Evolutionary conservation across 2,888 invertebrate species (phyloP), one percentile per base, ranked within the genome.

Genomic region (Sclerodermus sp.): DNA sequence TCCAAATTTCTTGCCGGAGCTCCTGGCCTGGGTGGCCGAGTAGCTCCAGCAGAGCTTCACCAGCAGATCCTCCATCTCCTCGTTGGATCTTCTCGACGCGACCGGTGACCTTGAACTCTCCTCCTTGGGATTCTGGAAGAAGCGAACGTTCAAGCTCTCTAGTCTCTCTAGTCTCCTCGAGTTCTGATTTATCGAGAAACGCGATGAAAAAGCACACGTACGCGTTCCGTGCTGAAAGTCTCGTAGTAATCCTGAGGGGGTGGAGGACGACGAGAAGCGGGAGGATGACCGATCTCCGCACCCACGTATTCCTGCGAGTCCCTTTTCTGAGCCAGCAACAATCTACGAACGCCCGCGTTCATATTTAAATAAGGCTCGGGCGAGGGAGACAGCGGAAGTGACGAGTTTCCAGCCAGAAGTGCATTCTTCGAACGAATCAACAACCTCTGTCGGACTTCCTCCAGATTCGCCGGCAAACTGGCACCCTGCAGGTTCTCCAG

Each of bases 291-390:
- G n/a, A n/a, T n/a, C 1, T 69, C 67, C 12, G 62, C 58, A 1
- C 54, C 57, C 1, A 71, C 59, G 50, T 66, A 64, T 37, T 70
- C 64, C 32, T 65, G 49, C 8, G 49, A 12, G 18, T 67, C 56
- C 8, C 23, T 14, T 12, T 48, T 29, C 42, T n/a, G 23, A 23
- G 32, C n/a, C n/a, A 61, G 41, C 4, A 65, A 32, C 6, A 68
- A 53, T 15, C 62, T 53, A 18, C 60, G 69, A 23, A 64, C 60
- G 13, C 68, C 67, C 0, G 68, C 70, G 34, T 62, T 73, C 78
- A 78, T 78, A 37, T 72, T 66, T 29, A 78, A 57, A 36, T 78
- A 78, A 1, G 72, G 68, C 13, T 74, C 76, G 1, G 73, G 68
- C 1, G 75, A 70, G 1, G 53, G 48, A 1, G 60, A 55, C 4